Evolutionary conservation across 2,888 invertebrate species (phyloP), one percentile per base, ranked within the genome.

Genomic region (Patella pellucida): DNA sequence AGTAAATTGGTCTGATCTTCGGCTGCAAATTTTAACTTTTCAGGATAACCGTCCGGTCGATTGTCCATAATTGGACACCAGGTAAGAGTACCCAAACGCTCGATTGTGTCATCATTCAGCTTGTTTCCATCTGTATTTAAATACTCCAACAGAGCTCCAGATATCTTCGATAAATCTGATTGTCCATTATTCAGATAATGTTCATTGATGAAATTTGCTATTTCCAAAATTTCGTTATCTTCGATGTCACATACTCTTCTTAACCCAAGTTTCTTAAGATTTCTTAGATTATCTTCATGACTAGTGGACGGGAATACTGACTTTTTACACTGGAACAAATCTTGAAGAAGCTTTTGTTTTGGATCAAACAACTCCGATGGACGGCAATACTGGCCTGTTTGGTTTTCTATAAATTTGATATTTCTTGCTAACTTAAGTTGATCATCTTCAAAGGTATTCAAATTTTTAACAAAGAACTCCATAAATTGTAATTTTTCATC

Each of bases 251-350:
- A 68, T 50, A 78, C 77, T 3, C 76, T 77, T 52, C 82, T 77
- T 27, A 87, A 79, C 31, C 85, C 86, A 19, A 87, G 75, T 54
- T 82, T 74, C 41, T 80, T 76, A 16, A 86, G 79, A 31, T 80
- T 78, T 2, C 76, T 70, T 7, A 85, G 41, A 9, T 41, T 41
- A 41, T 41, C 23, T 14, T 62, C 62, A 19, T 23, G 11, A 0
- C 75, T 75, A 1, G 74, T 72, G 50, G 87, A 86, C 73, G 87
- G 86, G 71, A 79, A 76, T 23, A 80, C 81, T 71, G 86, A 84
- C 41, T 41, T 41, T 41, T 41, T 41, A 41, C 9, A 41, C 7
- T 72, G 27, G 75, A 86, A 83, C 68, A 85, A 56, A 11, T 76
- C 73, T 71, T 81, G 78, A 11, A 86, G 76, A 7, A 82, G 70